phyloP scores from a whole-genome alignment of 2,113 vertebrate species.

The Stomatorhinus ivindoensis region DNA sequence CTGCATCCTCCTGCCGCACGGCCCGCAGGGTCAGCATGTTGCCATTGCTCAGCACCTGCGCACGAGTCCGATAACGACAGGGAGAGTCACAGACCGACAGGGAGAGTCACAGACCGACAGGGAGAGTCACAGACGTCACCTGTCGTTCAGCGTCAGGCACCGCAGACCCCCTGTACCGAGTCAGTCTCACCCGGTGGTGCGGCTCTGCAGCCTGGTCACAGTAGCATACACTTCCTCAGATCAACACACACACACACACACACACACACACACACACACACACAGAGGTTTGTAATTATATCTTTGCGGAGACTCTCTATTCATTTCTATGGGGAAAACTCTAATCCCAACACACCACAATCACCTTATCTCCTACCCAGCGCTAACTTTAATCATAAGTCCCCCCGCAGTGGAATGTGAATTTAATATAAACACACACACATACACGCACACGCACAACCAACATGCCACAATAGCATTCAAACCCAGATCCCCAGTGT shows the following conservation, averaged over 20 bases:
- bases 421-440: too few species aligned
- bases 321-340: too few species aligned
- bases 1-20: slow-evolving; percentile 82
- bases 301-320: too few species aligned
- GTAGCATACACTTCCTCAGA: background rate
- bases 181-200: background rate
- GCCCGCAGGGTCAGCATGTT: slow-evolving; percentile 85
- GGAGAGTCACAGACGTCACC: background rate
- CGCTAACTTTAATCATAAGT: too few species aligned
- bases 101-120: too few species aligned
- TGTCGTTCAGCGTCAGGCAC: background rate
- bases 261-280: too few species aligned
- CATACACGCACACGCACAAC: background rate
- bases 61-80: slow-evolving; percentile 15
- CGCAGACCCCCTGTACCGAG: background rate
- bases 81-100: background rate
- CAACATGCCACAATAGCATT: background rate
- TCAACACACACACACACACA: background rate
- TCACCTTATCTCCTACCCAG: too few species aligned
- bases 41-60: slow-evolving; percentile 90
- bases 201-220: background rate
- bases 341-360: too few species aligned
- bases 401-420: too few species aligned
- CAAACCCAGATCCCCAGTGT: background rate
- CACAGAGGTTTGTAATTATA: too few species aligned